These are phyloP conservation scores for Coranthus polyacanthus DNA, from an alignment of 2,797 vertebrate genomes.

Conservation along the genomic window DNA sequence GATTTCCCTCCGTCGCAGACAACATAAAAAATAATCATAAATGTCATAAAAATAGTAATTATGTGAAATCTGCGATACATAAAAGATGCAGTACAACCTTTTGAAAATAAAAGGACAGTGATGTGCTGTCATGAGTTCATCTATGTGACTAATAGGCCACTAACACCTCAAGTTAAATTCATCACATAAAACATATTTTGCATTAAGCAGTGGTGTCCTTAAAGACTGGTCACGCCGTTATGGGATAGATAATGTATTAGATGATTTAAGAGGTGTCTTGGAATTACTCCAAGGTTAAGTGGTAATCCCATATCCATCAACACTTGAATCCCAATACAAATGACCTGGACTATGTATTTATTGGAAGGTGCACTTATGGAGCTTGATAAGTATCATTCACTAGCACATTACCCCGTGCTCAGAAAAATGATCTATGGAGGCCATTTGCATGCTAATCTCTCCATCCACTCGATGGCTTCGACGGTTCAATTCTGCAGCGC, in stretches of 20 bases:
- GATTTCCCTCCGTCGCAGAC: constrained; percentile 8
- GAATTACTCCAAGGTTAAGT: constrained; percentile 87
- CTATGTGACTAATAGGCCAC: constrained; percentile 70
- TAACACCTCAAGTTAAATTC: constrained; percentile 73
- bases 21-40: constrained; percentile 23
- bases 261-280: constrained; percentile 78
- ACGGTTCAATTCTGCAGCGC: constrained; percentile 72
- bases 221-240: constrained; percentile 81
- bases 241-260: constrained; percentile 75
- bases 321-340: constrained; percentile 79
- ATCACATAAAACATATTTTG: constrained; percentile 81
- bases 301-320: constrained; percentile 85
- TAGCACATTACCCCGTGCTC: constrained; percentile 82
- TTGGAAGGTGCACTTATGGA: constrained; percentile 85
- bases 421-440: constrained; percentile 78
- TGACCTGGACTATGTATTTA: constrained; percentile 80
- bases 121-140: constrained; percentile 56
- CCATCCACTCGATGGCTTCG: constrained; percentile 72
- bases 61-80: constrained; percentile 21
- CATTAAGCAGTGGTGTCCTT: constrained; percentile 79
- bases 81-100: constrained; percentile 46
- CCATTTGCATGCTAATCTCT: constrained; percentile 81
- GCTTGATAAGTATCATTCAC: constrained; percentile 84
- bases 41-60: constrained; percentile 30
- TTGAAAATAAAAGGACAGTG: constrained; percentile 61